Percentiles rank a stretch among this genome's conserved stretches.
Conservation (phyloP, 2,888 invertebrate species). For the Pheosia gnoma region DNA sequence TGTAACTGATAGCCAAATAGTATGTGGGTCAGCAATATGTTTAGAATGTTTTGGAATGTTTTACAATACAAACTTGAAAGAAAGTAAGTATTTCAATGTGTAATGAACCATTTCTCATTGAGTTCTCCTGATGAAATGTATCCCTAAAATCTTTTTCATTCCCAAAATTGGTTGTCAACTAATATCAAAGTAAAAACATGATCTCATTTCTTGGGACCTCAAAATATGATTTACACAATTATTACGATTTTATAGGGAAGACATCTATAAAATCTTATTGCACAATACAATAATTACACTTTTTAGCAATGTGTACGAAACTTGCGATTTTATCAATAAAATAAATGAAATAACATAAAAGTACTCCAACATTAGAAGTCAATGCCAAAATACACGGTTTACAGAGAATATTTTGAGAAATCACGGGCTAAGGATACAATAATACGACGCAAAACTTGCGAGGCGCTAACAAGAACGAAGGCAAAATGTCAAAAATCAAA, state of each 20-base stretch:
- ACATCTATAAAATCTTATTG: slow-evolving; percentile 2
- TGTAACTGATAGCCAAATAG: slow-evolving; percentile 5
- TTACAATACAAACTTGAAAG: not conserved
- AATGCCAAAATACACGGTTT: slow-evolving; percentile 17
- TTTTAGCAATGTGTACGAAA: slow-evolving; percentile 24
- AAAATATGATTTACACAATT: slow-evolving; percentile 7
- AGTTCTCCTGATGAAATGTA: not conserved
- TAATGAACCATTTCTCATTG: not conserved
- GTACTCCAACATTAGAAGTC: slow-evolving; percentile 14
- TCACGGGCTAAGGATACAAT: slow-evolving; percentile 54
- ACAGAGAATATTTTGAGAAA: slow-evolving; percentile 31
- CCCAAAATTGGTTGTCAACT: slow-evolving; percentile 8
- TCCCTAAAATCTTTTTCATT: slow-evolving; percentile 1
- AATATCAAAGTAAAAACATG: slow-evolving; percentile 11
- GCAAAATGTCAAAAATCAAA: slow-evolving; percentile 78
- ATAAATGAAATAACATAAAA: slow-evolving; percentile 40
- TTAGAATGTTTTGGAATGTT: not conserved
- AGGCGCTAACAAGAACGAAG: slow-evolving; percentile 77
- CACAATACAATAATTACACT: slow-evolving; percentile 23
- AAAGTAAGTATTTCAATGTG: not conserved
- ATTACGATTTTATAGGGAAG: not conserved
- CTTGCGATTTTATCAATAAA: slow-evolving; percentile 28
- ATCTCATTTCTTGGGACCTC: slow-evolving; percentile 12
- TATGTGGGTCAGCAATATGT: slow-evolving; percentile 34
- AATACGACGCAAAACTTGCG: slow-evolving; percentile 81